Conservation (phyloP, 2,888 invertebrate species). For the Drosophila atroscutellata region DNA sequence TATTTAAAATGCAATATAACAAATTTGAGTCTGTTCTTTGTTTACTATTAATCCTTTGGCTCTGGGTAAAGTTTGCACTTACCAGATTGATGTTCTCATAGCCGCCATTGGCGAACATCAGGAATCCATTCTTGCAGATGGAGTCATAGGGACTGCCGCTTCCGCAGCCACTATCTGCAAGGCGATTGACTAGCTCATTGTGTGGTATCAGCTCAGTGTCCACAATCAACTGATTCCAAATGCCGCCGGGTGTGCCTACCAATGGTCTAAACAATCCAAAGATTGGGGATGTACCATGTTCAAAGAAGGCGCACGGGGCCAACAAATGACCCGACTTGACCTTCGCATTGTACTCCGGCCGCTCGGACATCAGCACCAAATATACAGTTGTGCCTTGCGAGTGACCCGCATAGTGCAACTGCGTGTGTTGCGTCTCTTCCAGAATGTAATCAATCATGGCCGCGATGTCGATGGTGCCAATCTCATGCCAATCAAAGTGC, state of each 20-base stretch:
- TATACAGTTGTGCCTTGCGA: conserved; percentile 83
- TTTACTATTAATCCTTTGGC: not conserved
- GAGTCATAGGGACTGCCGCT: conserved; percentile 35
- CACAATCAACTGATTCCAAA: conserved; percentile 64
- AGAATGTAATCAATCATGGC: conserved; percentile 81
- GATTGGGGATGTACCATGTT: conserved; percentile 85
- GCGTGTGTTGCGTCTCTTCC: conserved; percentile 41
- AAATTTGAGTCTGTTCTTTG: not conserved
- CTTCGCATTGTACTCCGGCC: conserved; percentile 76
- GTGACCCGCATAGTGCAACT: conserved; percentile 81
- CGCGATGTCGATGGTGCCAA: conserved; percentile 88
- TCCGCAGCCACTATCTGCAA: conserved; percentile 71
- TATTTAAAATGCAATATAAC: not conserved
- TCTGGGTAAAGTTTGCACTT: conserved; percentile 14
- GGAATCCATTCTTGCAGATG: conserved; percentile 69
- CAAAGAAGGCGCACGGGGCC: conserved; percentile 85
- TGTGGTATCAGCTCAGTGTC: conserved; percentile 75
- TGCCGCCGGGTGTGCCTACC: conserved; percentile 72
- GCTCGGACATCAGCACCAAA: conserved; percentile 72
- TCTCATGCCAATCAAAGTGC: conserved; percentile 93
- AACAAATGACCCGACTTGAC: conserved; percentile 80
- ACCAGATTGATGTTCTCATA: conserved; percentile 75
- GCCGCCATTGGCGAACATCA: conserved; percentile 72
- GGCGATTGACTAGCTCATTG: conserved; percentile 66
- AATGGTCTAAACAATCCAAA: conserved; percentile 84